These are phyloP conservation scores for Leptopilina clavipes DNA, from an alignment of 1,140 invertebrate species.

Conservation along the genomic window DNA sequence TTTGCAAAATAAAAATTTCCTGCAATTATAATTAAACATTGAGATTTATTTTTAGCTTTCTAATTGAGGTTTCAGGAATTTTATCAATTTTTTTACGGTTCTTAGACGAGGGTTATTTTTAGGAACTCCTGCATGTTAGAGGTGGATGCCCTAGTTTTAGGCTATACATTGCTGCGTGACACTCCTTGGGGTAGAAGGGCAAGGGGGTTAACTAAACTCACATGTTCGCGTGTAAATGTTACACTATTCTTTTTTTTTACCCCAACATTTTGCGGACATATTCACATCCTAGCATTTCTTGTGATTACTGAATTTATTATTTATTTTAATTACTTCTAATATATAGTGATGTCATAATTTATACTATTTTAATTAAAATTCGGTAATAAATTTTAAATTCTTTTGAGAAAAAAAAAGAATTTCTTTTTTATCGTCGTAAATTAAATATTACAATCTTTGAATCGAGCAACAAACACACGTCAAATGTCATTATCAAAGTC, in stretches of 20 bases:
- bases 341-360: too few relatives aligned
- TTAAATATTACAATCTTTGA: background rate
- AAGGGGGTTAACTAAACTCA: background rate
- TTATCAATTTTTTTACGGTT: background rate
- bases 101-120: constrained; percentile 16
- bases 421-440: too few relatives aligned
- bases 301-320: constrained; percentile 1
- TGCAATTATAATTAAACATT: constrained; percentile 13
- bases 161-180: constrained; percentile 5
- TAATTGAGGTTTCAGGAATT: constrained; percentile 13
- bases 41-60: background rate
- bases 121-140: constrained; percentile 1
- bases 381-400: too few relatives aligned
- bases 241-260: background rate
- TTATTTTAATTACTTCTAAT: background rate
- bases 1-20: background rate
- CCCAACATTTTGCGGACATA: background rate
- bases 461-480: background rate
- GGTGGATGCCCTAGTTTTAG: constrained; percentile 23
- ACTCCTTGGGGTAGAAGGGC: background rate
- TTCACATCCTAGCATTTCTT: background rate
- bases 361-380: too few relatives aligned
- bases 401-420: too few relatives aligned
- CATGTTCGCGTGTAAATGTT: constrained; percentile 25
- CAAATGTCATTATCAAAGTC: constrained; percentile 28